Evolutionary conservation across 2,888 invertebrate species (phyloP).

Genomic region (Heliconius sara): DNA sequence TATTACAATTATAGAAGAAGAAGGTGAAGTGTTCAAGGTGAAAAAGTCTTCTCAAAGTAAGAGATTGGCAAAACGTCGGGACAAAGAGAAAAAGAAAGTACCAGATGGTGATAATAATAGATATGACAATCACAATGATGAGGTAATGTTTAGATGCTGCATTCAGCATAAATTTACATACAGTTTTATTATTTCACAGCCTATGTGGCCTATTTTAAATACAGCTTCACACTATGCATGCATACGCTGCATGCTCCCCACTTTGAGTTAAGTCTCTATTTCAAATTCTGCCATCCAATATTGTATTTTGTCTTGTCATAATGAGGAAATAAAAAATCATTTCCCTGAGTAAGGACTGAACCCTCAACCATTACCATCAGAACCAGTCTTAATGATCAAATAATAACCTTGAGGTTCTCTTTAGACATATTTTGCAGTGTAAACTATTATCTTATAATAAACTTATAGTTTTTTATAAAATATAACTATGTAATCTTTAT

Average conservation of each 20-base stretch:
- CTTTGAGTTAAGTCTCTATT: no score
- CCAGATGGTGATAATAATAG: slow-evolving; percentile 73
- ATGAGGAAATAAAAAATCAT: no score
- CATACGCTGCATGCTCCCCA: no score
- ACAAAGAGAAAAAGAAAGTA: slow-evolving; percentile 85
- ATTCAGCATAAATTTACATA: background rate
- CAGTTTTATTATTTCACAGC: background rate
- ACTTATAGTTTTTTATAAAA: background rate
- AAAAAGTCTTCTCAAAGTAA: slow-evolving; percentile 98
- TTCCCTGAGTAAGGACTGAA: no score
- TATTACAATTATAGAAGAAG: slow-evolving; percentile 76
- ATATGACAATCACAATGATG: slow-evolving; percentile 69
- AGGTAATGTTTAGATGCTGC: slow-evolving; percentile 63
- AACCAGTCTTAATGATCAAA: no score
- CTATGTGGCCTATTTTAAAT: no score
- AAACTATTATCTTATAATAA: no score
- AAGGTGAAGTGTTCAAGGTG: slow-evolving; percentile 94
- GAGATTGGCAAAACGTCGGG: slow-evolving; percentile 92
- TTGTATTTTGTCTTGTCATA: no score
- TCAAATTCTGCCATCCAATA: no score
- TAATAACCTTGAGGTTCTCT: background rate
- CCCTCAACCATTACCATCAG: no score
- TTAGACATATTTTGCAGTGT: background rate
- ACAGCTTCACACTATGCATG: no score
- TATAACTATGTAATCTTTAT: background rate